Conservation (phyloP, 30 jellyfish, hydroid and myxozoan genomes). For the Pseudorhiza aurosa region DNA sequence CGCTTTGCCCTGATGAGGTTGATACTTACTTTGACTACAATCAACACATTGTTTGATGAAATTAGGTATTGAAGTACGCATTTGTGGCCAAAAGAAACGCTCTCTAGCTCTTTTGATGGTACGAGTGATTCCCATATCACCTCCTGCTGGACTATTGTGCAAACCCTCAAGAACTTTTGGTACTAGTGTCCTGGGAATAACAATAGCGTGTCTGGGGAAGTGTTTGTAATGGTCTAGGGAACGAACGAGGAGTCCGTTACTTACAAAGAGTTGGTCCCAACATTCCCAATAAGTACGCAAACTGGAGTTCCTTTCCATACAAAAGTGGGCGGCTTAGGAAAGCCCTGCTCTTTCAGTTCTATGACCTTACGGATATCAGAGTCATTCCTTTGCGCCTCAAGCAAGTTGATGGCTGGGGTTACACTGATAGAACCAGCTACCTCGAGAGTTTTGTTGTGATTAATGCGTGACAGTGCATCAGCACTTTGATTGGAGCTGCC, state of each 20-base stretch:
- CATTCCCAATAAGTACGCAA: constrained; percentile 56
- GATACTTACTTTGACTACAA: constrained; percentile 46
- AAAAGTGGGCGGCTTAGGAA: constrained; percentile 39
- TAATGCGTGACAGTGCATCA: constrained; percentile 60
- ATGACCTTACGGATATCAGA: not conserved
- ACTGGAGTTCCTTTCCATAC: constrained; percentile 27
- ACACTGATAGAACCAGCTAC: constrained; percentile 2
- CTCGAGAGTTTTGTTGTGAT: constrained; percentile 7
- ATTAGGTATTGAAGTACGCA: constrained; percentile 28
- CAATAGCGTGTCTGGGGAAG: constrained; percentile 36
- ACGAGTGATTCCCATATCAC: constrained; percentile 52
- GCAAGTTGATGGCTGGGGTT: not conserved
- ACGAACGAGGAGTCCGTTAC: constrained; percentile 35
- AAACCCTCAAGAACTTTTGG: constrained; percentile 44
- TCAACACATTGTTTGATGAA: constrained; percentile 25
- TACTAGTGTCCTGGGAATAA: constrained; percentile 14
- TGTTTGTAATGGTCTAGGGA: not conserved
- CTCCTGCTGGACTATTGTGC: constrained; percentile 59
- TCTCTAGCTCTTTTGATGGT: constrained; percentile 46
- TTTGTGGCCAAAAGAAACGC: constrained; percentile 57
- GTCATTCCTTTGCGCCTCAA: constrained; percentile 23
- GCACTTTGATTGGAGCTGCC: constrained; percentile 55
- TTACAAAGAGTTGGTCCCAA: constrained; percentile 24
- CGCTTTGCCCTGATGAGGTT: constrained; percentile 18
- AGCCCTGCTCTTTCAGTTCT: constrained; percentile 6